Evolutionary conservation across 2,797 vertebrate species (phyloP).

Genomic region (Mycteria americana): DNA sequence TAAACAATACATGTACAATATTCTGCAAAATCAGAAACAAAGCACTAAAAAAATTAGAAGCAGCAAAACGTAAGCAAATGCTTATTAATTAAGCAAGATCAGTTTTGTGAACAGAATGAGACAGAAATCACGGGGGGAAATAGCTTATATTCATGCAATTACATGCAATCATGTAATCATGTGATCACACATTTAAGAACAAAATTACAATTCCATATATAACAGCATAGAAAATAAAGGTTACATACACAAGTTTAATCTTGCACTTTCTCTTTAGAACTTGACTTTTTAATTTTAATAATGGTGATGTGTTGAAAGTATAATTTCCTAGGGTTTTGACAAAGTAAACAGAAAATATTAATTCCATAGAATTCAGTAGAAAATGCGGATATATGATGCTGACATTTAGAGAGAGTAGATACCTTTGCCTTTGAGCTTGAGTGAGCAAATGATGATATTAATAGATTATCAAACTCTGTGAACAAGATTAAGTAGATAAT

Average conservation of each 20-base stretch:
- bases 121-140: not conserved
- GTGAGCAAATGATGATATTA: not conserved
- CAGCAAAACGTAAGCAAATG: not conserved
- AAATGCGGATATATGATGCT: not conserved
- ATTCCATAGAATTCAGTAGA: not conserved
- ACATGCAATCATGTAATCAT: not conserved
- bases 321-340: not conserved
- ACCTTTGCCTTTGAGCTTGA: not conserved
- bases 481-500: not conserved
- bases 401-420: not conserved
- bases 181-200: not conserved
- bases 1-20: not conserved
- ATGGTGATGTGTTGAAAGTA: not conserved
- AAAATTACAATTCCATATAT: not conserved
- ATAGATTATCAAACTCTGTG: not conserved
- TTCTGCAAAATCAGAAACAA: not conserved
- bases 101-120: not conserved
- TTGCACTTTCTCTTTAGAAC: not conserved
- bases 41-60: not conserved
- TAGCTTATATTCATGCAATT: not conserved
- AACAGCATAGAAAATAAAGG: not conserved
- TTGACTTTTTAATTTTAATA: not conserved
- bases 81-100: not conserved
- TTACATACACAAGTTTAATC: not conserved
- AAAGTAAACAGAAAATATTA: not conserved